Evolutionary conservation across 2,797 vertebrate species (phyloP), one percentile per base, ranked within the genome.

Genomic region (Ctenopoma multispine): DNA sequence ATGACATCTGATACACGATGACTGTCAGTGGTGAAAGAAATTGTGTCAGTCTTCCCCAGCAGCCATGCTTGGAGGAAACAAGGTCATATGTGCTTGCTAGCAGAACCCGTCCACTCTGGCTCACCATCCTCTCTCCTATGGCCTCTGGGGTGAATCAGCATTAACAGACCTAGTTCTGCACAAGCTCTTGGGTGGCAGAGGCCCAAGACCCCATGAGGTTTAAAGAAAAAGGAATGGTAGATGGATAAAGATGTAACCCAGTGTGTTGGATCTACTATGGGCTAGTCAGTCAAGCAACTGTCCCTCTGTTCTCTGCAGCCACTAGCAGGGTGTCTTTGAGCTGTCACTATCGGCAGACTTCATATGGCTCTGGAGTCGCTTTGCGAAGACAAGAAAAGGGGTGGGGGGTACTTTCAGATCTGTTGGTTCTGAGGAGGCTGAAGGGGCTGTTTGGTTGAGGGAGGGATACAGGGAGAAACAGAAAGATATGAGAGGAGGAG

Each of bases 281-380:
- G 64, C 63, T 60, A 74, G 74, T 76, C 59, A 50, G 67, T 87
- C 80, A 76, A 77, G 71, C n/a, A 50, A 47, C 64, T 40, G 5
- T 61, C 56, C 67, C 38, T 86, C 67, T 85, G 63, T 85, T 88
- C 77, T 81, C 74, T 13, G 10, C 81, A 74, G 76, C 69, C 69
- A 63, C 81, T 80, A 63, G 83, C 69, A 43, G 77, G 80, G 71
- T 2, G 75, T 84, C 88, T 90, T 90, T 89, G 90, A 91, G 84
- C 79, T 81, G 86, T 86, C 84, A 80, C 75, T 85, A 85, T 87
- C 73, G 49, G 70, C 81, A 63, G 82, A 84, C 85, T 89, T 92
- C 84, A 90, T 81, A 89, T 83, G 74, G 87, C 77, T 84, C 65
- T 41, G 36, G 77, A 83, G 79, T 88, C 65, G 72, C 50, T 41